Evolutionary conservation across 2,797 vertebrate genomes (phyloP), one percentile per base, ranked within the genome.

Genomic region (Synanceia verrucosa): DNA sequence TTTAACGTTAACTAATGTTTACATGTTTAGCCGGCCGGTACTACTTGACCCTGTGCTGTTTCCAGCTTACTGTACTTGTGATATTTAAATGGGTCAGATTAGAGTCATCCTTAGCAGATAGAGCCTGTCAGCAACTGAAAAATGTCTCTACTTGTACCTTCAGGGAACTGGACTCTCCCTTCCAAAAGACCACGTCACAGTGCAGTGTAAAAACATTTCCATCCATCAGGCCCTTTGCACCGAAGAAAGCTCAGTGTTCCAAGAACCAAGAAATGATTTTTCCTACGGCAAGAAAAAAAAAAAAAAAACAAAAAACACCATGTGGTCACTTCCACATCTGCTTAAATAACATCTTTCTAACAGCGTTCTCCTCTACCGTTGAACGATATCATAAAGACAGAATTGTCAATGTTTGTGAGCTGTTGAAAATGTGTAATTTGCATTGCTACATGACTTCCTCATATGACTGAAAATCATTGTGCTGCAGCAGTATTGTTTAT

Each of bases 101-200:
- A 2, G 55, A 80, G 69, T 78, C 76, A 63, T 70, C 44, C 51
- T 41, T n/a, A 77, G 82, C 88, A 90, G 73, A 88, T 80, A 71
- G 75, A 57, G 37, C 24, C 60, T 73, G 69, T 84, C 84, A 84
- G 61, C 67, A 74, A 48, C 55, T 78, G 76, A 87, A 74, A 74
- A 62, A 83, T 65, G 24, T 58, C 60, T 69, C 46, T 29, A 26
- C 31, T 64, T 23, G 19, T 51, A 78, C 59, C 75, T 87, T 79
- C 51, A 23, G 81, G 76, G 84, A 85, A 73, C 33, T 77, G 69
- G 83, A 48, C 70, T 65, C 21, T 55, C 29, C 50, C 67, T 28
- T 80, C 56, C 48, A 64, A 55, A 52, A 68, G 76, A 76, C 33
- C 55, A 78, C 77, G 56, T 86, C 83, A 85, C 51, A 75, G 36